Percentiles rank a stretch among this genome's conserved stretches.
phyloP scores from a whole-genome alignment of 2,888 invertebrate genomes.

The Lasioglossum malachurum region DNA sequence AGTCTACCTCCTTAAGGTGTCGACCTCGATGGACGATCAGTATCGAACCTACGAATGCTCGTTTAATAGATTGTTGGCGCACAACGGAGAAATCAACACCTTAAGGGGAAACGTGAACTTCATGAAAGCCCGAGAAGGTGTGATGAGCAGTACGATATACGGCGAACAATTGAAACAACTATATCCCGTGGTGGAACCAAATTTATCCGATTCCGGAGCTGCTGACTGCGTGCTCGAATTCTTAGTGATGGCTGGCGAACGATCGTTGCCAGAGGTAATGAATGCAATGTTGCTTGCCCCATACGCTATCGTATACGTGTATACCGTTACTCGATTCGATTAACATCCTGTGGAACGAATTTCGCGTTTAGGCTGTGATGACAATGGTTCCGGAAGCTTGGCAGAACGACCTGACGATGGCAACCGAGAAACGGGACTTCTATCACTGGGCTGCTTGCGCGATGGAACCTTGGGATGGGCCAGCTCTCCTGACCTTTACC shows the following conservation, averaged over 20 bases:
- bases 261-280: constrained; percentile 93
- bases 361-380: constrained; percentile 92
- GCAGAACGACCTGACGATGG: constrained; percentile 98
- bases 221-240: constrained; percentile 99
- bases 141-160: constrained; percentile 95
- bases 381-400: constrained; percentile 99
- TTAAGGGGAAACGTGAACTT: constrained; percentile 98
- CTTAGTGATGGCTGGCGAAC: constrained; percentile 95
- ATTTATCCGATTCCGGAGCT: constrained; percentile 98
- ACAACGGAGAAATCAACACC: constrained; percentile 99
- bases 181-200: constrained; percentile 99
- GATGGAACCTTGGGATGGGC: constrained; percentile 99
- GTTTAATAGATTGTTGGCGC: constrained; percentile 92
- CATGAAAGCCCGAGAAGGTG: constrained; percentile 99
- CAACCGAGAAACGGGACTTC: constrained; percentile 96
- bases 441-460: constrained; percentile 99
- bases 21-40: not conserved
- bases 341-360: not conserved
- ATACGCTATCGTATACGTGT: not conserved
- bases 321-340: not conserved
- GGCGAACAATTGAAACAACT: constrained; percentile 94
- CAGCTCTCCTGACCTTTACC: constrained; percentile 98
- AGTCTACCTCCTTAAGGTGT: not conserved
- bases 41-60: not conserved
- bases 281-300: not conserved